Conservation (phyloP, 1,140 invertebrate genomes). For the Caerostris extrusa region DNA sequence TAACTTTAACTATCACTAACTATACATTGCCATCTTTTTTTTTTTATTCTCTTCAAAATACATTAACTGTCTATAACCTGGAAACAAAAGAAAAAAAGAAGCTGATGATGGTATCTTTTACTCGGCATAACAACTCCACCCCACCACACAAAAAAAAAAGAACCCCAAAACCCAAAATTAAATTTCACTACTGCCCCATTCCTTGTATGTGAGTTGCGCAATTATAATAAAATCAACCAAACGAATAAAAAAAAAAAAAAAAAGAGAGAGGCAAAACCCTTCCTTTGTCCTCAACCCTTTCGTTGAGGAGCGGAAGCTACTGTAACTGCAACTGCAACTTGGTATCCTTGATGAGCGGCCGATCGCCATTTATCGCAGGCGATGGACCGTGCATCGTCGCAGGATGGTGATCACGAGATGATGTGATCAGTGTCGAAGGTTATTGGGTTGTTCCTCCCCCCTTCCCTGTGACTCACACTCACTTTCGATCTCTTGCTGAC, state of each 20-base stretch:
- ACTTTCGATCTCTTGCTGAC: neutral
- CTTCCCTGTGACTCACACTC: neutral
- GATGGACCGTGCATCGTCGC: conserved; percentile 72
- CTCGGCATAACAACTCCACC: too few species aligned
- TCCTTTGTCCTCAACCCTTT: conserved; percentile 73
- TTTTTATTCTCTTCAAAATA: too few species aligned
- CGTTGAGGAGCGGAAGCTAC: conserved; percentile 47
- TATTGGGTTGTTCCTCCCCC: conserved; percentile 44
- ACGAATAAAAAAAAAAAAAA: neutral
- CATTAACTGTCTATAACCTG: too few species aligned
- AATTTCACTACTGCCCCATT: conserved; percentile 7
- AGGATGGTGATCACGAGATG: conserved; percentile 63
- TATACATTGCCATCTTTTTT: too few species aligned
- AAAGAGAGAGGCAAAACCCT: neutral
- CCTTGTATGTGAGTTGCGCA: neutral
- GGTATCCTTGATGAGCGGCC: conserved; percentile 70
- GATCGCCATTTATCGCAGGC: conserved; percentile 69
- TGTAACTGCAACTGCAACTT: conserved; percentile 24
- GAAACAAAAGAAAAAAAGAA: too few species aligned
- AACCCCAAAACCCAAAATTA: conserved; percentile 33
- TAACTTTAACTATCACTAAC: too few species aligned
- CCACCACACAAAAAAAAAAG: neutral
- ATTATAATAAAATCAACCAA: neutral
- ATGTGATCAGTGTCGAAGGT: conserved; percentile 71
- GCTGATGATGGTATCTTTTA: too few species aligned